Percentiles rank a stretch among this genome's conserved stretches.
phyloP scores from a whole-genome alignment of 1,140 invertebrate species.

The Pentalonia nigronervosa region DNA sequence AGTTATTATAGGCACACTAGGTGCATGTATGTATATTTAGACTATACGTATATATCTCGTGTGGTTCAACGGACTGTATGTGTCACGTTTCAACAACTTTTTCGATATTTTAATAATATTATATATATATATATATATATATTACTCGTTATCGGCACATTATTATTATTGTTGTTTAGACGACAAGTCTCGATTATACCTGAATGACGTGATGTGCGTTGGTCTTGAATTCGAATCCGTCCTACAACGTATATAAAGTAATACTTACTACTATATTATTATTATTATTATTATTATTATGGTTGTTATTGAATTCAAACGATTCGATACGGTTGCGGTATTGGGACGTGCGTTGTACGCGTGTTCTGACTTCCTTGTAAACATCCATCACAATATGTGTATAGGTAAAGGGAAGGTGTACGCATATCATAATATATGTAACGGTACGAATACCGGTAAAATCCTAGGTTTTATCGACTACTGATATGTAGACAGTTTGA shows the following conservation, averaged over 20 bases:
- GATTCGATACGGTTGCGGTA: not conserved
- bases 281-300: too few species aligned
- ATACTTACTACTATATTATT: too few species aligned
- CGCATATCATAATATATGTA: not conserved
- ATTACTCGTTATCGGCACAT: not conserved
- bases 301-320: too few species aligned
- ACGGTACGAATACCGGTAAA: not conserved
- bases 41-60: not conserved
- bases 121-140: too few species aligned
- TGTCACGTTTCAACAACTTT: not conserved
- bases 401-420: not conserved
- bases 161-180: not conserved
- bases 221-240: not conserved
- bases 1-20: too few species aligned
- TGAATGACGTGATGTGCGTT: not conserved
- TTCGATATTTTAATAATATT: not conserved
- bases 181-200: not conserved
- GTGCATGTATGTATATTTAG: too few species aligned
- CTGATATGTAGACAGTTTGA: not conserved
- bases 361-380: not conserved
- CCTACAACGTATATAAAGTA: not conserved
- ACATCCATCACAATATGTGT: not conserved
- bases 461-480: not conserved
- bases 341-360: not conserved
- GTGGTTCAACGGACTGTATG: not conserved